A percentile compares a stretch with the other conserved stretches of the same genome.
phyloP scores from a whole-genome alignment of 2,113 vertebrate genomes.

The Tyrannus savana region DNA sequence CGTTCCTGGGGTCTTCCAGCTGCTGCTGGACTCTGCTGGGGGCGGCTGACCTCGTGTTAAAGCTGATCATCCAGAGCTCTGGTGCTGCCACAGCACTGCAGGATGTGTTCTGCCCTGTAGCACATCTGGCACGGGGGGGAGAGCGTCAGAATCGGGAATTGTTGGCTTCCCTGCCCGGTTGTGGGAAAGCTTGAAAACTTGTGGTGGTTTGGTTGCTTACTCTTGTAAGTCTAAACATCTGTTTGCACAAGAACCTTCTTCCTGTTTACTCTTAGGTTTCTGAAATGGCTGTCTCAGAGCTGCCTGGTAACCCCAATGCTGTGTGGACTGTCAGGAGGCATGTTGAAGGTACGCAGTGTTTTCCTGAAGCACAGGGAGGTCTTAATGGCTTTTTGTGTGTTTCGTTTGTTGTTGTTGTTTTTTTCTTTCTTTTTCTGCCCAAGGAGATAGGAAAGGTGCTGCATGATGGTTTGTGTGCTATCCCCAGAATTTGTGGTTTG shows the following conservation, averaged over 20 bases:
- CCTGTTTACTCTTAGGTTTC: slow-evolving; percentile 84
- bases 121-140: background rate
- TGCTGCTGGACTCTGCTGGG: background rate
- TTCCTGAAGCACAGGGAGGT: background rate
- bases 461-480: background rate
- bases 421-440: background rate
- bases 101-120: background rate
- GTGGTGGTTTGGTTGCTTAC: background rate
- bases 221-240: background rate
- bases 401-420: background rate
- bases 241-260: background rate
- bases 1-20: background rate
- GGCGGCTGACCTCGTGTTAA: background rate
- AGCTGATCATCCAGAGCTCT: background rate
- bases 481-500: background rate
- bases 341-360: slow-evolving; percentile 86
- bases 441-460: background rate
- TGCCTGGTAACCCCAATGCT: slow-evolving; percentile 98
- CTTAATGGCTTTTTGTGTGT: background rate
- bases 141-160: background rate
- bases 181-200: background rate
- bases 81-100: background rate
- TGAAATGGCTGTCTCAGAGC: slow-evolving; percentile 98
- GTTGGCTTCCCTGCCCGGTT: background rate
- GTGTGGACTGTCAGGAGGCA: slow-evolving; percentile 98